phyloP scores from a whole-genome alignment of 2,888 invertebrate species.

The Amblyteles armatorius region DNA sequence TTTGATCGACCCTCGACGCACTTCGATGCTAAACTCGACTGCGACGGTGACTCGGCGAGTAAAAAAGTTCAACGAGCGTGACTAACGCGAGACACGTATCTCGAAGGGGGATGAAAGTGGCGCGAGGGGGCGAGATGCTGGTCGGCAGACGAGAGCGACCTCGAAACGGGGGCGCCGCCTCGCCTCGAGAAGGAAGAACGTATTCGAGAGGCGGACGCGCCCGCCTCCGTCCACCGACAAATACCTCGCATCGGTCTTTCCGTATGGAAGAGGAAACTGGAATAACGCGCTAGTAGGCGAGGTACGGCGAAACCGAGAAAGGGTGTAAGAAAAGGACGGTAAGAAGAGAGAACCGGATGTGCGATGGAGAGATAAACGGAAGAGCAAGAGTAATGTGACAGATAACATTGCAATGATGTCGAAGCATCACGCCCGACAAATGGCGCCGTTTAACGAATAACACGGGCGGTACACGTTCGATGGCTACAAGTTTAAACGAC shows the following conservation, averaged over 20 bases:
- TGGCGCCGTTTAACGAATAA: conserved; percentile 69
- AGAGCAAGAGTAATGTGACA: conserved; percentile 40
- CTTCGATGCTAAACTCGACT: conserved; percentile 25
- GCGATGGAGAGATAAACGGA: conserved; percentile 27
- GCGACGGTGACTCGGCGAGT: conserved; percentile 71
- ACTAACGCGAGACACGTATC: conserved; percentile 74
- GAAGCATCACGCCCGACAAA: conserved; percentile 69
- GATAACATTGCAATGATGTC: conserved; percentile 69
- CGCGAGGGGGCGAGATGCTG: conserved; percentile 25
- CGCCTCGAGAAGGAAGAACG: conserved; percentile 68
- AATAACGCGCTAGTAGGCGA: conserved; percentile 31
- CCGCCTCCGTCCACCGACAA: conserved; percentile 73
- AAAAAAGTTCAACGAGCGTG: conserved; percentile 75
- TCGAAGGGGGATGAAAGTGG: conserved; percentile 31
- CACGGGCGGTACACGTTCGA: conserved; percentile 65
- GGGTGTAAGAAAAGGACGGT: neutral
- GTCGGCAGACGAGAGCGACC: conserved; percentile 16
- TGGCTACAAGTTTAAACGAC: conserved; percentile 67
- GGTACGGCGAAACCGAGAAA: conserved; percentile 34
- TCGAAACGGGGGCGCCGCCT: conserved; percentile 22
- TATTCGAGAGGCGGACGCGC: conserved; percentile 69
- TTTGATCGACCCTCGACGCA: conserved; percentile 40
- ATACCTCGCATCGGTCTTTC: conserved; percentile 75
- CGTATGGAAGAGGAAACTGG: conserved; percentile 59
- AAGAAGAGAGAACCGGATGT: conserved; percentile 21